phyloP scores from a whole-genome alignment of 2,888 invertebrate species.

The Phytoseiulus persimilis region DNA sequence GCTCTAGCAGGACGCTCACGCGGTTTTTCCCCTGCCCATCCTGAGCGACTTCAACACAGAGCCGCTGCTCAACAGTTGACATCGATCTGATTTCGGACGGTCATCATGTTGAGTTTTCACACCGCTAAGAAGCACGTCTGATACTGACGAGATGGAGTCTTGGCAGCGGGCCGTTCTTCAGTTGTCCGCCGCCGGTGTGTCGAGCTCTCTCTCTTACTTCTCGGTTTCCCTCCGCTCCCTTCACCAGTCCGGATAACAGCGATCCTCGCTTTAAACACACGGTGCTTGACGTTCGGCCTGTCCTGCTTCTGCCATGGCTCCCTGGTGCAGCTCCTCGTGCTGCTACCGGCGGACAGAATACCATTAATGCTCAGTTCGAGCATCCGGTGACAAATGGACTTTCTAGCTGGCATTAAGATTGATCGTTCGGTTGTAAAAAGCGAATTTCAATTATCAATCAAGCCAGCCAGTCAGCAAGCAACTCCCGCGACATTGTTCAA shows the following conservation, averaged over 20 bases:
- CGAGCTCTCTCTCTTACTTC: neutral
- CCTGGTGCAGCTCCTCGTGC: neutral
- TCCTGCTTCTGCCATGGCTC: neutral
- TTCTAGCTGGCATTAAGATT: neutral
- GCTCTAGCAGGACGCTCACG: no score
- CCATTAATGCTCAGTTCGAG: neutral
- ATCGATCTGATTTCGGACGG: neutral
- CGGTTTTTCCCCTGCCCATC: no score
- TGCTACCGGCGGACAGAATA: neutral
- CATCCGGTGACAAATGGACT: neutral
- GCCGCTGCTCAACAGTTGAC: no score
- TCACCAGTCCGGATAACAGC: no score
- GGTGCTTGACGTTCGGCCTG: neutral
- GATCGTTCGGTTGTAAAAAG: neutral
- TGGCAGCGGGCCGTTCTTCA: neutral
- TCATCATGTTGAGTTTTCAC: neutral
- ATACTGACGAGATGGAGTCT: neutral
- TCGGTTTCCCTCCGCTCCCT: neutral
- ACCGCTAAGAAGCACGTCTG: neutral
- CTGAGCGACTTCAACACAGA: no score
- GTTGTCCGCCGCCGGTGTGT: neutral
- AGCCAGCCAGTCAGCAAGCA: neutral
- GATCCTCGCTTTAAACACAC: neutral
- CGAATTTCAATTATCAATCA: neutral
- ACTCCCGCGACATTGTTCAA: neutral